Conservation (phyloP, 2,888 invertebrate genomes). For the Piscicola geometra region DNA sequence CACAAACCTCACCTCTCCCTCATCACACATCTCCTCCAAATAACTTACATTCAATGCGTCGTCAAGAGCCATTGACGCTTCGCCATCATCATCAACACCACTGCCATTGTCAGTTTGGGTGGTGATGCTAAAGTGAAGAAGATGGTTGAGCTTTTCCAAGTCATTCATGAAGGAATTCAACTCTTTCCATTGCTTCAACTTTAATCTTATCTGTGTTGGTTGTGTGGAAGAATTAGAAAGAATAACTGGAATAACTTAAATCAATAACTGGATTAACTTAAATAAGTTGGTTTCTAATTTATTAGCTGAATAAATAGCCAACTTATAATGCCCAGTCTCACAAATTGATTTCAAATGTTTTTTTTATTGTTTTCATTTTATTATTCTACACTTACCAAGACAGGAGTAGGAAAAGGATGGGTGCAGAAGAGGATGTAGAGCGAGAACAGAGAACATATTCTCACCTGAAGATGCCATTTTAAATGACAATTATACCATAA, state of each 20-base stretch:
- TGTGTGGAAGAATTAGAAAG: no score
- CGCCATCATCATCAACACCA: background rate
- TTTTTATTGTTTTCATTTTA: no score
- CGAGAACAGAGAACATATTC: background rate
- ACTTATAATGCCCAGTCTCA: background rate
- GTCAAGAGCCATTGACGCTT: no score
- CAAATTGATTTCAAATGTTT: no score
- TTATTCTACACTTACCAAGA: background rate
- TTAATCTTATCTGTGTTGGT: background rate
- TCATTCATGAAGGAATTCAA: background rate
- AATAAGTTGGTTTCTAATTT: background rate
- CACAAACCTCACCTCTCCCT: no score
- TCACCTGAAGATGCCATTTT: background rate
- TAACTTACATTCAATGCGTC: no score
- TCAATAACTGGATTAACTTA: no score
- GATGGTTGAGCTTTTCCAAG: background rate
- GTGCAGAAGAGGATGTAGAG: background rate
- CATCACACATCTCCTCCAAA: no score
- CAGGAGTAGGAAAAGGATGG: slow-evolving; percentile 7
- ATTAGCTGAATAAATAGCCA: background rate
- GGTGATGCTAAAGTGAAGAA: no score
- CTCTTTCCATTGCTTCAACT: background rate
- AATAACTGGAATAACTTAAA: no score
- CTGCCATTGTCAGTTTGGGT: no score
- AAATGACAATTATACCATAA: background rate